Base-by-base conservation (phyloP, 2,113 vertebrate genomes). In the Otocyon megalotis region DNA sequence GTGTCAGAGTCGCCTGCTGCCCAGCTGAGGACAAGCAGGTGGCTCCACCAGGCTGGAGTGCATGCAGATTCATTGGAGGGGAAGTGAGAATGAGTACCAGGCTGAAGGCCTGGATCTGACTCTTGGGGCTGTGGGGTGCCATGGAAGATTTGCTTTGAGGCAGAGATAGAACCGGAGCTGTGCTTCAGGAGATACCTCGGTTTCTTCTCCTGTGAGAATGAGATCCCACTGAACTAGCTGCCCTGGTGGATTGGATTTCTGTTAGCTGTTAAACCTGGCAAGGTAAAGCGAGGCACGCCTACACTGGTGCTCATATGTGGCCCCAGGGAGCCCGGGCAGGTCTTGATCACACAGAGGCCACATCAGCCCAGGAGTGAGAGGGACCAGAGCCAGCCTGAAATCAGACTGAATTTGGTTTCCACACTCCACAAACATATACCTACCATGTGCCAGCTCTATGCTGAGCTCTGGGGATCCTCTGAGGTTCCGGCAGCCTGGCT, bases 391-490 rank as follows among this genome's bases (percentile, higher is more conserved):
- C 81, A 50, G 50, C 72, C 69, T 60, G n/a, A 71, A 88, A 50
- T 72, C 81, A 58, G 77, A 74, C 76, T 77, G 79, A n/a, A 53
- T 30, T 92, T 94, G 94, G 63, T 79, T 95, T 80, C 17, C 17
- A 3, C 30, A 28, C 30, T 60, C 50, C 30, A n/a, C 20, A 88
- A 62, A 43, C 16, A n/a, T 1, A 37, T 20, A 28, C 26, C 11
- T 63, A 81, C 60, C 32, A 8, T 26, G n/a, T 54, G 80, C 63
- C 62, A 50, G 54, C 22, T 30, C n/a, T 11, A 17, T 32, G 82
- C 35, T 79, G 20, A 84, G 83, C 20, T 28, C 79, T 85, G 20
- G 15, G 32, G 53, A 28, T 62, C 48, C 60, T 60, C 77, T 62
- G 48, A 74, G 76, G 50, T 56, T n/a, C 65, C 24, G 30, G 81